phyloP scores from a whole-genome alignment of 2,888 invertebrate genomes.

The Phengaris arion region DNA sequence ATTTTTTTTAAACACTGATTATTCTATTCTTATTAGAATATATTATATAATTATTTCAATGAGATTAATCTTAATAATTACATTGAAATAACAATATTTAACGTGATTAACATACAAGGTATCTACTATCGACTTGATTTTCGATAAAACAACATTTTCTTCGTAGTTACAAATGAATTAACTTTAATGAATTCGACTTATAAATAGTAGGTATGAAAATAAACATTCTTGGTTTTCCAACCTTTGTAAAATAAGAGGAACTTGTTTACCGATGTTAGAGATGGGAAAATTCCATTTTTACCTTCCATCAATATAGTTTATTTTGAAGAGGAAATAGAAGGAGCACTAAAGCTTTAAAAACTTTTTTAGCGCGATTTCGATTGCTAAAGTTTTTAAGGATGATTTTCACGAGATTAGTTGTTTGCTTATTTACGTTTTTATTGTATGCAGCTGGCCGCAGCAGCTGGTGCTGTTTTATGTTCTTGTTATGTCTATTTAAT shows the following conservation, averaged over 20 bases:
- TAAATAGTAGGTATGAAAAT: background rate
- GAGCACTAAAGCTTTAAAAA: background rate
- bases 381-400: background rate
- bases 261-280: background rate
- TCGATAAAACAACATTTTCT: too few relatives aligned
- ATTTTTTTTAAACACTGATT: too few relatives aligned
- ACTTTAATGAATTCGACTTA: background rate
- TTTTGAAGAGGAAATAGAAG: background rate
- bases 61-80: too few relatives aligned
- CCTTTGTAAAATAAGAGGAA: too few relatives aligned
- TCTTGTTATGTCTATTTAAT: too few relatives aligned
- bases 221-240: too few relatives aligned
- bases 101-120: too few relatives aligned
- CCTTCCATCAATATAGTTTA: background rate
- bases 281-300: background rate
- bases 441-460: background rate
- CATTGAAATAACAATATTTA: too few relatives aligned
- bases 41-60: too few relatives aligned
- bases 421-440: background rate
- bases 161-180: background rate
- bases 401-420: background rate
- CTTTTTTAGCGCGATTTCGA: background rate
- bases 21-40: too few relatives aligned
- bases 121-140: too few relatives aligned
- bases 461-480: too few relatives aligned